A percentile compares a stretch with the other conserved stretches of the same genome.
Conservation (phyloP, 2,888 invertebrate genomes). For the Tipula helvola region DNA sequence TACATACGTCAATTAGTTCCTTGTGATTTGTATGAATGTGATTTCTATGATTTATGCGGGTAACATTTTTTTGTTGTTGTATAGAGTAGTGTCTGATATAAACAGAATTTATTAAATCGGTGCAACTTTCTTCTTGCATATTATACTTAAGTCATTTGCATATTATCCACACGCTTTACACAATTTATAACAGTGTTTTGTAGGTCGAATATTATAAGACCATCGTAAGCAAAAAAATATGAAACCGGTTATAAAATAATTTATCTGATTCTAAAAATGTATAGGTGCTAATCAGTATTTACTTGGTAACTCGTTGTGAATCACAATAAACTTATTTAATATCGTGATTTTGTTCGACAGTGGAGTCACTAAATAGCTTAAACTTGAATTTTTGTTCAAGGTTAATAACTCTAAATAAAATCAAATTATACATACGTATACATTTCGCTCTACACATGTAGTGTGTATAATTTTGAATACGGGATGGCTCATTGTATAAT, state of each 20-base stretch:
- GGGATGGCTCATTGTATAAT: not conserved
- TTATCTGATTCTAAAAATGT: not conserved
- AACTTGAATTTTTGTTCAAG: not conserved
- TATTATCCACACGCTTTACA: not conserved
- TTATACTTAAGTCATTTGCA: not conserved
- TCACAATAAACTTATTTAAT: not conserved
- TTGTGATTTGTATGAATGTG: not conserved
- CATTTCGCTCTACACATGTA: not conserved
- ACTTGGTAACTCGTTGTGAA: not conserved
- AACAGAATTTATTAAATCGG: not conserved
- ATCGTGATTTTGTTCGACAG: not conserved
- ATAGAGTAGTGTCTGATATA: not conserved
- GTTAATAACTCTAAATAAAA: not conserved
- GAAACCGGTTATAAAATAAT: not conserved
- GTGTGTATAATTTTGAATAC: not conserved
- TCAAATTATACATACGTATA: too few relatives aligned
- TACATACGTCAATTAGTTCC: not conserved
- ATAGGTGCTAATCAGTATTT: not conserved
- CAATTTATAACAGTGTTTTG: too few relatives aligned
- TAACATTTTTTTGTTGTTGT: not conserved
- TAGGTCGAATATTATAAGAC: not conserved
- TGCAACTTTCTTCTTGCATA: not conserved
- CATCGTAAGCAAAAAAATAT: not conserved
- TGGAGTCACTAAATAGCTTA: not conserved
- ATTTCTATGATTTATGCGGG: not conserved